phyloP scores from a whole-genome alignment of 2,888 invertebrate genomes.

The Hololepta plana region DNA sequence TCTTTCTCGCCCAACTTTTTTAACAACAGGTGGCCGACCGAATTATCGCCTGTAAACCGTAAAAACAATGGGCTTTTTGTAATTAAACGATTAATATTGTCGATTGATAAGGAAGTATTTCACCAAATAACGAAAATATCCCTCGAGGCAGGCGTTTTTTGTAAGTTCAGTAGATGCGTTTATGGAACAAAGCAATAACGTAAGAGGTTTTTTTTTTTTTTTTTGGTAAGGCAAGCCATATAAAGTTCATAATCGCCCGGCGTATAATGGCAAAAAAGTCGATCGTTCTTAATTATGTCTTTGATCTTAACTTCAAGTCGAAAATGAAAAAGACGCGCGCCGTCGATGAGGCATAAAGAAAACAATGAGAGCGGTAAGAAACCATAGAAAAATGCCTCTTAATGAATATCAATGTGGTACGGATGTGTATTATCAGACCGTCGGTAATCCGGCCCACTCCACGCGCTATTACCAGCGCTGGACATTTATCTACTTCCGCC shows the following conservation, averaged over 20 bases:
- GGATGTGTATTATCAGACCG: conserved; percentile 20
- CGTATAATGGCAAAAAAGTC: conserved; percentile 12
- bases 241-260: conserved; percentile 22
- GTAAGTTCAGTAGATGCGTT: too few species aligned
- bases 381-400: conserved; percentile 10
- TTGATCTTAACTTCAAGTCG: conserved; percentile 9
- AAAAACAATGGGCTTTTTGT: too few species aligned
- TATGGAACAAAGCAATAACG: conserved; percentile 20
- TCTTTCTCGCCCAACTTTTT: too few species aligned
- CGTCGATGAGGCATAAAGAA: too few species aligned
- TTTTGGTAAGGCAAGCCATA: conserved; percentile 22
- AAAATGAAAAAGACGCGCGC: too few species aligned
- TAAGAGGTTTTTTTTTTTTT: conserved; percentile 24
- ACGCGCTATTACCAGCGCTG: conserved; percentile 15
- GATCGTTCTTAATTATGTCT: conserved; percentile 18
- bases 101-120: too few species aligned
- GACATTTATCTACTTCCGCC: conserved; percentile 22
- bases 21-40: too few species aligned
- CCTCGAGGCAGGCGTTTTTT: too few species aligned
- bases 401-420: conserved; percentile 18
- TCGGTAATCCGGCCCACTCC: conserved; percentile 19
- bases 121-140: too few species aligned
- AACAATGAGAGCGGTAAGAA: conserved; percentile 8
- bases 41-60: too few species aligned
- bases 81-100: too few species aligned